Evolutionary conservation across 2,113 vertebrate species (phyloP).

Genomic region (Apteryx mantelli): DNA sequence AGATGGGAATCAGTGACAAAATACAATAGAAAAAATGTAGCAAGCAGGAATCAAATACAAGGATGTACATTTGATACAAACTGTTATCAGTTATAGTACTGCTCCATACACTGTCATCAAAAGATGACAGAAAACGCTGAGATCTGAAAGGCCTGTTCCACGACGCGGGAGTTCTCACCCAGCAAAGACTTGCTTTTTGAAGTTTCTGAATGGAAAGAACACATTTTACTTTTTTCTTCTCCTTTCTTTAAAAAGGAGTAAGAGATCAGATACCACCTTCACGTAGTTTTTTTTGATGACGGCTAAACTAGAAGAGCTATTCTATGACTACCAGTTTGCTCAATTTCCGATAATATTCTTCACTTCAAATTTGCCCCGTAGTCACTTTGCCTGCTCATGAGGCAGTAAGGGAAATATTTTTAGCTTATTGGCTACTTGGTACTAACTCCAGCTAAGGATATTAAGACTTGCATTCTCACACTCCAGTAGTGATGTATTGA

Average conservation of each 20-base stretch:
- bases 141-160: not conserved
- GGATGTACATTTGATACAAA: not conserved
- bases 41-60: not conserved
- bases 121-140: not conserved
- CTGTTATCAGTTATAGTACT: not conserved
- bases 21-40: not conserved
- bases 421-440: not conserved
- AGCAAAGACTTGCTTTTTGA: not conserved
- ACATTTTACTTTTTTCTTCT: not conserved
- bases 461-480: not conserved
- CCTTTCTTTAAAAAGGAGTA: not conserved
- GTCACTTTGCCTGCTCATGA: not conserved
- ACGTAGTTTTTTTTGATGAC: not conserved
- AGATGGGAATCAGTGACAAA: not conserved
- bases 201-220: not conserved
- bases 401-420: not conserved
- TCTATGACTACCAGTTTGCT: not conserved
- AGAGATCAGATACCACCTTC: not conserved
- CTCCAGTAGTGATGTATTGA: not conserved
- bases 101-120: not conserved
- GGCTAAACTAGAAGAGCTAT: not conserved
- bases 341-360: not conserved
- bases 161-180: not conserved
- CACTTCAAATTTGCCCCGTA: not conserved
- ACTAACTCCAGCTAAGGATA: not conserved